Conservation (phyloP, 1,140 invertebrate species). For the Aphis gossypii region DNA sequence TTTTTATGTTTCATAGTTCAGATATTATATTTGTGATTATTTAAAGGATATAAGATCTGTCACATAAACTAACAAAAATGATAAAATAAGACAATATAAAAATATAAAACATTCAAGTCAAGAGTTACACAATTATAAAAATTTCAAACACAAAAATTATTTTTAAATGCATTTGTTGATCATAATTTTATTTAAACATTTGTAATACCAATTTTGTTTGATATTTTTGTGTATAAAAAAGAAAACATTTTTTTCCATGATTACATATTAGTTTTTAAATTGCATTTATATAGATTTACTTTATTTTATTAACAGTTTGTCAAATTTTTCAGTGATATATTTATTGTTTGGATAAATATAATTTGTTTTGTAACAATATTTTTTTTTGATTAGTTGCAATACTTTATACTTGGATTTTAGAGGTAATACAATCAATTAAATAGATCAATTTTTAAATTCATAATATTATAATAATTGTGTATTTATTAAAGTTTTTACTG, state of each 20-base stretch:
- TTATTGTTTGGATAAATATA: background rate
- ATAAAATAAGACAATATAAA: constrained; percentile 12
- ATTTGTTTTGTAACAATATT: background rate
- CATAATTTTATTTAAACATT: background rate
- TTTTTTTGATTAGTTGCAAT: background rate
- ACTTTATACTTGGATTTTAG: background rate
- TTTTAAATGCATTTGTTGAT: constrained; percentile 31
- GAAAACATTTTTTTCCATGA: background rate
- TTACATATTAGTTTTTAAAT: background rate
- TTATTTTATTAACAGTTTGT: background rate
- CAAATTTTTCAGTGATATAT: background rate
- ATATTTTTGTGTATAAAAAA: background rate
- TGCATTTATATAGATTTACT: background rate
- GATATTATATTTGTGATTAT: background rate
- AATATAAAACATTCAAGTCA: background rate
- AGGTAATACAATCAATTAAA: background rate
- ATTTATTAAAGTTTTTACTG: background rate
- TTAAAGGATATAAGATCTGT: background rate
- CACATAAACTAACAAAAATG: background rate
- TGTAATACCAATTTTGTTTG: background rate
- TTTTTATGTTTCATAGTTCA: background rate
- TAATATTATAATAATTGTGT: background rate
- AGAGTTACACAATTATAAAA: constrained; percentile 18
- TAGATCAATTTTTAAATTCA: background rate
- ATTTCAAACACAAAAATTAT: background rate